phyloP scores from a whole-genome alignment of 2,113 vertebrate species.

The Dipodomys ordii region DNA sequence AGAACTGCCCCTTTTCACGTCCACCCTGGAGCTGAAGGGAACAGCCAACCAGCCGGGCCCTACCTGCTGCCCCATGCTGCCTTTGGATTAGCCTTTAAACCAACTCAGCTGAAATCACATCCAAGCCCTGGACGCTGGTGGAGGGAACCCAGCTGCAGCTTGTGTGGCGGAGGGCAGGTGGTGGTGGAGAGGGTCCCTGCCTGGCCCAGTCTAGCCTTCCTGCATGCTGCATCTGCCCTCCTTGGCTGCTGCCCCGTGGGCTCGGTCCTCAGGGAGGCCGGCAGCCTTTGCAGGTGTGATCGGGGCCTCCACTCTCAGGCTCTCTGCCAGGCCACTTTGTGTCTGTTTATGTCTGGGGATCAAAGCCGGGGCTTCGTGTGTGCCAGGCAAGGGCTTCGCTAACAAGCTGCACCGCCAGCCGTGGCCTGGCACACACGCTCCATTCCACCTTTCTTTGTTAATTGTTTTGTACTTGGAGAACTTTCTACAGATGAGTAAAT shows the following conservation, averaged over 20 bases:
- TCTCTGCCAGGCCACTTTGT: background rate
- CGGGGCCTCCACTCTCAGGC: background rate
- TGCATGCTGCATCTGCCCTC: background rate
- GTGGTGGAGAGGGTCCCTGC: no score
- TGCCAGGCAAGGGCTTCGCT: background rate
- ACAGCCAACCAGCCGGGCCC: background rate
- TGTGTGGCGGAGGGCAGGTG: background rate
- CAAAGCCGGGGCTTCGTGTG: background rate
- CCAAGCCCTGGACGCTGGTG: rapidly evolving
- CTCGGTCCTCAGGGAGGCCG: background rate
- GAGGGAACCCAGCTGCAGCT: background rate
- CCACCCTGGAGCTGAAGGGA: background rate
- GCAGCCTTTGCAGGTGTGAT: background rate
- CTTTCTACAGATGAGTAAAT: constrained; percentile 44
- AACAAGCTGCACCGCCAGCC: background rate
- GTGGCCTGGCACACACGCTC: background rate
- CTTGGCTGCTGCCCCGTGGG: background rate
- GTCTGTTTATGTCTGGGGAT: background rate
- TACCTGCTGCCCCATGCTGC: background rate
- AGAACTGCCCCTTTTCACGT: background rate
- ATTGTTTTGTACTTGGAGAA: constrained; percentile 22
- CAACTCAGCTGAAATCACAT: background rate
- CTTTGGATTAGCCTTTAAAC: background rate
- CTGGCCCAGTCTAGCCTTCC: no score
- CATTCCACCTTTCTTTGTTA: background rate